Percentiles rank a stretch among this genome's conserved stretches.
Conservation (phyloP, 2,797 vertebrate genomes). For the Platyrinchus mystaceus region DNA sequence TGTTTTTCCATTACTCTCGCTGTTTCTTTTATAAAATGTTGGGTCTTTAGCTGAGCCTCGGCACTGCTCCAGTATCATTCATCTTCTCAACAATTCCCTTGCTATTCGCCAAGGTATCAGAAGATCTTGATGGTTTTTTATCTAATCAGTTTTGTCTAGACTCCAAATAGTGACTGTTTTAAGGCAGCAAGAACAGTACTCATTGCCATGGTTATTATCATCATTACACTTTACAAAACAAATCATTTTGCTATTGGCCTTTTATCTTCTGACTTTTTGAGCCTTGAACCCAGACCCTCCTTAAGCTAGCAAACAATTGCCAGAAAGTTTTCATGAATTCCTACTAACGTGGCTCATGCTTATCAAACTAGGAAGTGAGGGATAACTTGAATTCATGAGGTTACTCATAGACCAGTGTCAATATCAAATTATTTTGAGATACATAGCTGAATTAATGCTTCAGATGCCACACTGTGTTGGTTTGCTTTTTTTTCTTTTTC, state of each 20-base stretch:
- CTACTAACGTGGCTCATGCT: slow-evolving; percentile 1
- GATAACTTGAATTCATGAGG: background rate
- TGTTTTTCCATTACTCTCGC: slow-evolving; percentile 49
- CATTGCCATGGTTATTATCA: slow-evolving; percentile 65
- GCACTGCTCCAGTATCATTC: slow-evolving; percentile 75
- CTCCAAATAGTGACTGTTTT: slow-evolving; percentile 65
- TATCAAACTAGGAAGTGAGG: slow-evolving; percentile 38
- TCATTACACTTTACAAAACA: slow-evolving; percentile 25
- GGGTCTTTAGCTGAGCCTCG: slow-evolving; percentile 65
- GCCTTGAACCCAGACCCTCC: background rate
- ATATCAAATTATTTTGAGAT: background rate
- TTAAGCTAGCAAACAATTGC: background rate
- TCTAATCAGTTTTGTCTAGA: slow-evolving; percentile 67
- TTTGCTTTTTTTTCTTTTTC: background rate
- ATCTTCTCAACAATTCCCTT: slow-evolving; percentile 67
- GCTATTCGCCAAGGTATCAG: slow-evolving; percentile 53
- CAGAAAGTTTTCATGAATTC: slow-evolving; percentile 41
- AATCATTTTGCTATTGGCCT: slow-evolving; percentile 52
- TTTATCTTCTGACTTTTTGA: slow-evolving; percentile 37
- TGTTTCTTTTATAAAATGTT: slow-evolving; percentile 63
- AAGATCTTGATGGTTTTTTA: slow-evolving; percentile 55
- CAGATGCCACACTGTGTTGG: slow-evolving; percentile 1
- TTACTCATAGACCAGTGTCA: background rate
- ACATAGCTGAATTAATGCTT: background rate
- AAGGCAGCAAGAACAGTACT: slow-evolving; percentile 39